Conservation (phyloP, 2,113 vertebrate genomes). For the Microtus pennsylvanicus region DNA sequence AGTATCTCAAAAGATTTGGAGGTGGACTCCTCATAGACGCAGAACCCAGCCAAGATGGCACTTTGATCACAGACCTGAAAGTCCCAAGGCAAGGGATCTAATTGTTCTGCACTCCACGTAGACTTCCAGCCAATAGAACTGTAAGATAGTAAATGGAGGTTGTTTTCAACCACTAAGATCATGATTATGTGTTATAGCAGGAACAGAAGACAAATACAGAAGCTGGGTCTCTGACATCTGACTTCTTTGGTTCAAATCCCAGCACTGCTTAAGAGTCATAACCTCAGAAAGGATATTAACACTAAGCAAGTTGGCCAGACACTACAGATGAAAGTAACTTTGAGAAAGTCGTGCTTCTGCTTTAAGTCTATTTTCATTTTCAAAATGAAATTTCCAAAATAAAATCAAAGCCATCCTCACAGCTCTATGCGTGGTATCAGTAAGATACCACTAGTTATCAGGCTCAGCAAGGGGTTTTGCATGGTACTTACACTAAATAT, state of each 20-base stretch:
- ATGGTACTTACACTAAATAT: neutral
- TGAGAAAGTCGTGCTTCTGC: neutral
- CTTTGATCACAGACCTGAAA: neutral
- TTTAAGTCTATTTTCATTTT: slow-evolving; percentile 18
- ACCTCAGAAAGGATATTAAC: neutral
- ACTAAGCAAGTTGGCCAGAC: neutral
- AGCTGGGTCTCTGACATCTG: neutral
- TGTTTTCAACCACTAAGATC: neutral
- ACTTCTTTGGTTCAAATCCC: neutral
- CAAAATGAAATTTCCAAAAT: neutral
- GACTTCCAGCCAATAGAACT: neutral
- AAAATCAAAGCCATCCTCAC: neutral
- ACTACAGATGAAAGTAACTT: neutral
- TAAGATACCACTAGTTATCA: neutral
- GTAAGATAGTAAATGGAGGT: neutral
- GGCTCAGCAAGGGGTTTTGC: neutral
- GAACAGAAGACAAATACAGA: neutral
- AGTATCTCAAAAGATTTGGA: neutral
- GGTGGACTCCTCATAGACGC: neutral
- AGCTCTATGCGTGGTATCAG: neutral
- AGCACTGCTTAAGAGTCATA: neutral
- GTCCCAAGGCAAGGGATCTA: neutral
- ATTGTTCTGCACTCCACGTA: neutral
- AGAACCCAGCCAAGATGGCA: neutral
- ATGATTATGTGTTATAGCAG: neutral